Evolutionary conservation across 2,113 vertebrate genomes (phyloP), one percentile per base, ranked within the genome.

Genomic region (Speoplatyrhinus poulsoni): DNA sequence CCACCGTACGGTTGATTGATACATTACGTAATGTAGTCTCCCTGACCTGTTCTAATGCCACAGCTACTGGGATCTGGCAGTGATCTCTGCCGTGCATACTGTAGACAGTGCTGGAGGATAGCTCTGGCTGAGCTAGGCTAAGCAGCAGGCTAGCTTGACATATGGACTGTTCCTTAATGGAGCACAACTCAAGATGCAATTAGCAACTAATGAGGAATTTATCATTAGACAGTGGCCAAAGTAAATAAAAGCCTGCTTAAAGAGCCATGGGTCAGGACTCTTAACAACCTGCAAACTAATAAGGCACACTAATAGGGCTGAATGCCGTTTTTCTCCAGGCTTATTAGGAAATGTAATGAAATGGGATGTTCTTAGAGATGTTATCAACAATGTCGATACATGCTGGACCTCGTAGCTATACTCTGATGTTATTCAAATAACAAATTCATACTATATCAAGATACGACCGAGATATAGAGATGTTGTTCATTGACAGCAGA

Each of bases 121-220:
- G 36, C 36, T 8, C 36, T 41, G 36, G 6, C 36, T 41, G 36
- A 41, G 36, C 3, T 41, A 41, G 36, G 36, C 36, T 41, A 41
- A 41, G 36, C 5, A 6, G 36, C 49, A 50, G 49, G 11, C 10
- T 13, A 50, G 49, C 49, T 11, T 56, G 41, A 71, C 67, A 49
- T 13, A 26, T 50, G 66, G 54, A 59, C 66, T 65, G 12, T 3
- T 47, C 70, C 54, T 64, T 74, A 60, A 74, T 69, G 65, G 59
- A 10, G 5, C 36, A 41, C 36, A 8, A 41, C 36, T 41, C 36
- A 50, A 10, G 49, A 50, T 13, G 36, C 36, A 41, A 41, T 50
- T 11, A 59, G 76, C 77, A 80, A 72, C 67, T 69, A 62, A 87
- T 79, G 57, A 69, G 59, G 69, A 55, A 53, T 72, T 73, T 58